Conservation (phyloP, 1,140 invertebrate genomes). For the Rhysida immarginata region DNA sequence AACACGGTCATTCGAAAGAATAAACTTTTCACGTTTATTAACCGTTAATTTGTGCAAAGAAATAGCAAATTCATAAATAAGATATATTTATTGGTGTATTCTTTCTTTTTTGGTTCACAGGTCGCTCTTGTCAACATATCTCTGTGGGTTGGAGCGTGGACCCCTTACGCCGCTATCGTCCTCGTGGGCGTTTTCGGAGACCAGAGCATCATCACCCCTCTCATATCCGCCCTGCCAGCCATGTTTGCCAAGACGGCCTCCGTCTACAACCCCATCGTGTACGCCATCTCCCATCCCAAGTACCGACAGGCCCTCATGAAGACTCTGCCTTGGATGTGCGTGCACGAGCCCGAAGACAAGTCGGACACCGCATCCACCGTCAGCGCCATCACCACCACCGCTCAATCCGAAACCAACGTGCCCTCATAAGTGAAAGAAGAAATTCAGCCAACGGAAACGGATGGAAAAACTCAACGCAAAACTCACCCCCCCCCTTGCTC, state of each 20-base stretch:
- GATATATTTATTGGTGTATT: no score
- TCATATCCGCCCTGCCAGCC: constrained; percentile 26
- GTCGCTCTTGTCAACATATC: constrained; percentile 58
- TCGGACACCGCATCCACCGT: constrained; percentile 18
- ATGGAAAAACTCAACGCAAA: not conserved
- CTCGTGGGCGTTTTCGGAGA: constrained; percentile 28
- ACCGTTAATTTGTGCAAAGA: no score
- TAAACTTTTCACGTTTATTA: no score
- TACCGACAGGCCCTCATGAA: constrained; percentile 16
- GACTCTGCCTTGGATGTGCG: constrained; percentile 44
- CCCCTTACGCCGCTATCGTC: constrained; percentile 42
- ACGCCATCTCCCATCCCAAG: constrained; percentile 22
- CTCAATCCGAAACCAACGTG: not conserved
- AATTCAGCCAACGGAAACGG: no score
- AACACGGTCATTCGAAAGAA: no score
- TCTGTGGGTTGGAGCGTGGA: constrained; percentile 67
- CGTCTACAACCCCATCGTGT: constrained; percentile 30
- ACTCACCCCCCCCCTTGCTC: not conserved
- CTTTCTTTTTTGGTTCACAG: constrained; percentile 24
- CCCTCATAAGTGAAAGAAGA: no score
- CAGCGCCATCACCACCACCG: not conserved
- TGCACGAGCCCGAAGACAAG: constrained; percentile 35
- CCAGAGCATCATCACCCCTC: constrained; percentile 34
- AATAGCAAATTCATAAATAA: no score
- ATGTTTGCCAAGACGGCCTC: constrained; percentile 29